Conservation (phyloP, 2,888 invertebrate species). For the Strigamia crassipes region DNA sequence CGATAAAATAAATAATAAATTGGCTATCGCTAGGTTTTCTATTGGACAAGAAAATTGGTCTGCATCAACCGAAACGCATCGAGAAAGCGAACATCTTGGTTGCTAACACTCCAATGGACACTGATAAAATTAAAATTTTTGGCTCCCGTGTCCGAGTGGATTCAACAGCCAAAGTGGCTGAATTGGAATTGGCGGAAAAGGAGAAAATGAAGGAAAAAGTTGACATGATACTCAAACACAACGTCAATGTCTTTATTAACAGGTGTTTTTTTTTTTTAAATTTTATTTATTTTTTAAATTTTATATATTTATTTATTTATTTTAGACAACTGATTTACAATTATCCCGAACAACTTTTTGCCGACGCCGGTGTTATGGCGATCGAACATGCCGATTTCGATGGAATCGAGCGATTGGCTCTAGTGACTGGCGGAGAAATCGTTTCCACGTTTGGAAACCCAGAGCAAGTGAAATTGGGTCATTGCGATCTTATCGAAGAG, state of each 20-base stretch:
- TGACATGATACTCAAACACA: conserved; percentile 89
- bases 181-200: conserved; percentile 95
- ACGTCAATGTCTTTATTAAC: conserved; percentile 97
- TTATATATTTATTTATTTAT: neutral
- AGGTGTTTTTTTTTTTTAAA: conserved; percentile 65
- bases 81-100: conserved; percentile 96
- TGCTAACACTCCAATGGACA: conserved; percentile 99
- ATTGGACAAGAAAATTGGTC: conserved; percentile 93
- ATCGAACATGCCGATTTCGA: conserved; percentile 99
- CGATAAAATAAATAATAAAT: neutral
- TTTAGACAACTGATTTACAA: conserved; percentile 95
- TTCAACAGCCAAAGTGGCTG: conserved; percentile 80
- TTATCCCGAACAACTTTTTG: conserved; percentile 98
- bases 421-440: conserved; percentile 94
- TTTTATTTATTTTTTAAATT: neutral
- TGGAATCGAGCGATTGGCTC: conserved; percentile 94
- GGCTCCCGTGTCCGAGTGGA: conserved; percentile 80
- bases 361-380: conserved; percentile 97
- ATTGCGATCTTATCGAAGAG: conserved; percentile 94
- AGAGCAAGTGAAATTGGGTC: conserved; percentile 86
- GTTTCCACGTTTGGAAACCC: conserved; percentile 97
- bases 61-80: conserved; percentile 94
- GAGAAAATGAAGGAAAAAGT: conserved; percentile 99
- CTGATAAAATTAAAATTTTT: conserved; percentile 98
- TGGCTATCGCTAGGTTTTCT: conserved; percentile 69